Evolutionary conservation across 2,888 invertebrate species (phyloP).

Genomic region (Hirtodrosophila histrioides): DNA sequence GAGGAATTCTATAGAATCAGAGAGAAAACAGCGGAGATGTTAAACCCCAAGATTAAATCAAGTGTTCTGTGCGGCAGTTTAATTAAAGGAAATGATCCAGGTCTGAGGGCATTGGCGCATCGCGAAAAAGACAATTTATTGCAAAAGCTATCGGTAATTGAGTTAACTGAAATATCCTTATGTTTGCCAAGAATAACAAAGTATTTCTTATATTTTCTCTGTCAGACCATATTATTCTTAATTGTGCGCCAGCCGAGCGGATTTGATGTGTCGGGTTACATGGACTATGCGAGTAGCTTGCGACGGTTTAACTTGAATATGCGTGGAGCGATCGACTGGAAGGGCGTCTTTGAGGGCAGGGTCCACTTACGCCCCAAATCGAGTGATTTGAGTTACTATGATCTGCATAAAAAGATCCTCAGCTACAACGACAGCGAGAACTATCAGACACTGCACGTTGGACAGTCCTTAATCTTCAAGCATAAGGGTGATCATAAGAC

Average conservation of each 20-base stretch:
- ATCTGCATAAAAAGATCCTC: constrained; percentile 90
- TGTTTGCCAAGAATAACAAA: too few species aligned
- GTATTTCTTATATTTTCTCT: too few species aligned
- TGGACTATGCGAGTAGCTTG: constrained; percentile 87
- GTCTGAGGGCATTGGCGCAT: constrained; percentile 13
- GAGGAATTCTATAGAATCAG: constrained; percentile 9
- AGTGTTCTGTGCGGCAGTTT: neutral
- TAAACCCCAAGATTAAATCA: constrained; percentile 21
- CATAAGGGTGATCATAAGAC: constrained; percentile 91
- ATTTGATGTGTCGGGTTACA: constrained; percentile 92
- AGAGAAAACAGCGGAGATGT: constrained; percentile 2
- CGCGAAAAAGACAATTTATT: constrained; percentile 88
- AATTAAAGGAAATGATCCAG: constrained; percentile 15
- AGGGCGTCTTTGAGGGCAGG: constrained; percentile 88
- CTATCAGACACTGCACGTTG: constrained; percentile 83
- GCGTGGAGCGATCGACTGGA: constrained; percentile 87
- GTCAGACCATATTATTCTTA: constrained; percentile 92
- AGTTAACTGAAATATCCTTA: too few species aligned
- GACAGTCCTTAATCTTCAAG: constrained; percentile 87
- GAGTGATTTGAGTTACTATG: constrained; percentile 88
- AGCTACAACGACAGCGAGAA: constrained; percentile 90
- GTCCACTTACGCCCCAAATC: constrained; percentile 88
- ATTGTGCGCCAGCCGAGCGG: constrained; percentile 88
- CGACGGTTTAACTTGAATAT: constrained; percentile 56
- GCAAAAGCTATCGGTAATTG: constrained; percentile 89